A percentile compares a stretch with the other conserved stretches of the same genome.
Conservation (phyloP, 2,113 vertebrate species). For the Antechinus stuartii region DNA sequence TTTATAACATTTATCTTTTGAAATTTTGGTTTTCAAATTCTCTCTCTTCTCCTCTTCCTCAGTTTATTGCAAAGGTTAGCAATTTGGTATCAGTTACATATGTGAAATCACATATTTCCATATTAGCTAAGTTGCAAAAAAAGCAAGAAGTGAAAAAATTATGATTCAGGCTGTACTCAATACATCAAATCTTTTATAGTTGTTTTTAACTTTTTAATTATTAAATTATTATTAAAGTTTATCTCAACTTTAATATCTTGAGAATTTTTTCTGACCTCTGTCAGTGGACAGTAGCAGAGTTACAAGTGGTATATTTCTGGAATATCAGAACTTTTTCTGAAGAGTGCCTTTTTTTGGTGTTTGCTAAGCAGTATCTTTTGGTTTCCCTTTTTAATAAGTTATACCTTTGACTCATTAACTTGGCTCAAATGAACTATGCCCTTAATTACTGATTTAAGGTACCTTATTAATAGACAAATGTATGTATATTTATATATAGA, state of each 20-base stretch:
- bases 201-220: slow-evolving; percentile 40
- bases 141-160: neutral
- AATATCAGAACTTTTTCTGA: slow-evolving; percentile 16
- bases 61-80: neutral
- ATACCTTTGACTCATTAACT: neutral
- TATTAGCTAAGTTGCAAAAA: neutral
- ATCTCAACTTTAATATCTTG: neutral
- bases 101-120: neutral
- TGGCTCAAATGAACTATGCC: slow-evolving; percentile 39
- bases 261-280: slow-evolving; percentile 16
- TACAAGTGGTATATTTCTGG: slow-evolving; percentile 38
- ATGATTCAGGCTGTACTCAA: neutral
- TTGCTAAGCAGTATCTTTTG: slow-evolving; percentile 33
- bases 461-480: slow-evolving; percentile 8
- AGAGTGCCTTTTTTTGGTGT: neutral
- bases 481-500: no score
- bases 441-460: neutral
- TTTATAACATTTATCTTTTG: neutral
- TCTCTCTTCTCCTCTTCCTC: neutral
- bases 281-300: slow-evolving; percentile 64
- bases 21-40: neutral
- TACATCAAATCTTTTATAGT: neutral
- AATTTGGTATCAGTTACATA: neutral
- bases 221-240: neutral
- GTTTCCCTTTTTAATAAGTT: slow-evolving; percentile 56